A percentile compares a stretch with the other conserved stretches of the same genome.
Conservation (phyloP, 23 tunicate genomes). For the Ascidia mentula region DNA sequence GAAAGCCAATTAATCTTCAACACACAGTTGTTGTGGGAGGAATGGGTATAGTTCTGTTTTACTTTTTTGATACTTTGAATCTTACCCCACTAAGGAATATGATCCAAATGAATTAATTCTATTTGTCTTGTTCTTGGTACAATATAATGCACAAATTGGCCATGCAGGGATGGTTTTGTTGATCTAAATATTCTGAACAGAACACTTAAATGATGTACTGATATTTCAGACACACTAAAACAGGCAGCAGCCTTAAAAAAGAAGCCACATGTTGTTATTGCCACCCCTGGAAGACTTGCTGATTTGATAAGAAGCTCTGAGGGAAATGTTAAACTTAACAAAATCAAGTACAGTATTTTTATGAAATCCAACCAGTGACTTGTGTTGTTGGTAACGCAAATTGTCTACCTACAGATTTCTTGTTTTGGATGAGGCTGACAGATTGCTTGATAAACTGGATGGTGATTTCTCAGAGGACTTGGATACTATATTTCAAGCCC, state of each 20-base stretch:
- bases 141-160: too few species aligned
- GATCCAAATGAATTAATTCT: too few species aligned
- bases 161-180: background rate
- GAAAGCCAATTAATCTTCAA: conserved; percentile 82
- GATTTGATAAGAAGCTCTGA: conserved; percentile 66
- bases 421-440: conserved; percentile 97
- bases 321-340: conserved; percentile 48
- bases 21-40: conserved; percentile 89
- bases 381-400: background rate
- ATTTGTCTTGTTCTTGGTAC: background rate
- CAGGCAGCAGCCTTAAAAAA: conserved; percentile 57
- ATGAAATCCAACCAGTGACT: background rate
- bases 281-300: conserved; percentile 97
- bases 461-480: conserved; percentile 94
- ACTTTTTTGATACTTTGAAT: too few species aligned
- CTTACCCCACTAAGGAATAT: too few species aligned
- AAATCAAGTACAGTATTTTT: conserved; percentile 59
- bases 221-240: conserved; percentile 36
- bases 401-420: conserved; percentile 46
- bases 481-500: conserved; percentile 59
- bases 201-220: background rate
- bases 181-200: background rate
- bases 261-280: conserved; percentile 91
- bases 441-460: conserved; percentile 84
- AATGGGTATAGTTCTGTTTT: too few species aligned